Evolutionary conservation across 2,888 invertebrate species (phyloP), one percentile per base, ranked within the genome.

Genomic region (Xylota segnis): DNA sequence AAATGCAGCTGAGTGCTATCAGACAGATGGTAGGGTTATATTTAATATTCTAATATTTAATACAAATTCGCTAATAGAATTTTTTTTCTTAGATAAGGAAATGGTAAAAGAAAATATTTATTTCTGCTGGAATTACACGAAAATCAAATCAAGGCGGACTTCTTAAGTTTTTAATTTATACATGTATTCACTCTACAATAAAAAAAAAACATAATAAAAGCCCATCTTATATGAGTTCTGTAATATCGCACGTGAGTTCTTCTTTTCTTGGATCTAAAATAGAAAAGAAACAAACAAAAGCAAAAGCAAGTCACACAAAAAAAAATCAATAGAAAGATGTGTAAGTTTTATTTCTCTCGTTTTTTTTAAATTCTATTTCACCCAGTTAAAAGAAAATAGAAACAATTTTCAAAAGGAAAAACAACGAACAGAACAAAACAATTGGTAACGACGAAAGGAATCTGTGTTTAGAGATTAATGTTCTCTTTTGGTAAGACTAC

Each of bases 91-190:
- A 89, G 91, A 90, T 29, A 91, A 90, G 71, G 90, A 91, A 77
- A 75, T 89, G 52, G 86, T 87, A 14, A 91, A 89, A 65, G 90
- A 91, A 23, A 90, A 89, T 14, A 87, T 89, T 2, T 92, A 92
- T 82, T 90, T 90, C 76, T 87, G 88, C 34, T 92, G 91, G 91
- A 54, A 90, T 2, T 91, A 92, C 88, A 90, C 89, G 34, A 91
- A 91, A 88, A 90, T 91, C 14, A 88, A 89, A 54, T 89, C 91
- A 12, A 87, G 50, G 12, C 45, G 83, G 12, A 47, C 29, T 45
- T 84, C 34, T 9, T 68, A 50, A 32, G 12, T 16, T n/a, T 75
- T 5, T 14, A n/a, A 40, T 37, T 18, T 47, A 4, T 43, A 52
- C 6, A 3, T 43, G n/a, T 40, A 32, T 32, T 32, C 2, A 32